Percentiles rank a stretch among this genome's conserved stretches.
phyloP scores from a whole-genome alignment of 92 coral and sea anemone genomes.

The Actinernus sp. region DNA sequence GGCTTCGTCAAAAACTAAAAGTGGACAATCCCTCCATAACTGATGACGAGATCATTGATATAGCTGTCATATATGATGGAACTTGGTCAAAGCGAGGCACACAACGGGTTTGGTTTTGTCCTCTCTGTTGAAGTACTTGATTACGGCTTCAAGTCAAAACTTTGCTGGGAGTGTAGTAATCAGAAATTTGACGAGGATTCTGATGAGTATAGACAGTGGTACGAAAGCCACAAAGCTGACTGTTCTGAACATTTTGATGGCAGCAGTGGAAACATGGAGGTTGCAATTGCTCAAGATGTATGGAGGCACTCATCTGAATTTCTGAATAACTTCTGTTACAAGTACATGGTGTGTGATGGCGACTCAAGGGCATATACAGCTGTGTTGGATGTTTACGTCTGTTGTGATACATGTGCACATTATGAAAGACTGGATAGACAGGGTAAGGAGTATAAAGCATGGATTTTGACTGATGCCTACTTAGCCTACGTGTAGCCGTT shows the following conservation, averaged over 20 bases:
- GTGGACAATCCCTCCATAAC: too few relatives aligned
- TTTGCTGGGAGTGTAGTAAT: too few relatives aligned
- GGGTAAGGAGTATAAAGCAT: constrained; percentile 26
- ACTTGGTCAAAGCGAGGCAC: too few relatives aligned
- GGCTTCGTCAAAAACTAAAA: too few relatives aligned
- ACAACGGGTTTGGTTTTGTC: too few relatives aligned
- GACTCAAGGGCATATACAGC: constrained; percentile 43
- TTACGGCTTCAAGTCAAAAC: too few relatives aligned
- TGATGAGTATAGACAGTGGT: constrained; percentile 6
- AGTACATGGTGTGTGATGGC: constrained; percentile 51
- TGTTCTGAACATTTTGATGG: constrained; percentile 37
- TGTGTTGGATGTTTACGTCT: constrained; percentile 41
- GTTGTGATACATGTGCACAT: constrained; percentile 7
- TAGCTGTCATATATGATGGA: too few relatives aligned
- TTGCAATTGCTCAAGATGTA: constrained; percentile 26
- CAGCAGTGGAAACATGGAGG: constrained; percentile 50
- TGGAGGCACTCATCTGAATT: constrained; percentile 29
- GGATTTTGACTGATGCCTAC: constrained; percentile 26
- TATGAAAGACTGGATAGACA: constrained; percentile 26
- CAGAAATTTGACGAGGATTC: neutral
- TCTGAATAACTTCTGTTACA: constrained; percentile 18
- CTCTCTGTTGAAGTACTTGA: too few relatives aligned
- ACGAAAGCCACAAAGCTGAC: constrained; percentile 26
- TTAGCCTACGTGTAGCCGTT: too few relatives aligned
- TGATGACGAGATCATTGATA: too few relatives aligned